Conservation (phyloP, 2,113 vertebrate species). For the Pseudolaguvia tuberculata region DNA sequence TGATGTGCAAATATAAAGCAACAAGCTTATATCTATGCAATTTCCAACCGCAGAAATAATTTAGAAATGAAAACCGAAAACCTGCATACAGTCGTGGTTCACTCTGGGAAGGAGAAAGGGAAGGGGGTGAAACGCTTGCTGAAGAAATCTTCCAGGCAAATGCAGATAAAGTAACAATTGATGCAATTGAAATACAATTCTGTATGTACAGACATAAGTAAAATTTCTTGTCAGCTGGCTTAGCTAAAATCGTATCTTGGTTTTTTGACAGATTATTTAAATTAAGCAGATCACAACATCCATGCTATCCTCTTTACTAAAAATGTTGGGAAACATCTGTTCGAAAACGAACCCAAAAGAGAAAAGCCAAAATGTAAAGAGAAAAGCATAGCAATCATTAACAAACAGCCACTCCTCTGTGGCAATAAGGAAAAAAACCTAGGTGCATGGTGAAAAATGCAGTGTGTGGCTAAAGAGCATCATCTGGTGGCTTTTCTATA, state of each 20-base stretch:
- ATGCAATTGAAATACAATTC: background rate
- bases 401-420: conserved; percentile 7
- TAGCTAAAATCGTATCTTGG: too few species aligned
- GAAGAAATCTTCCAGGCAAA: conserved; percentile 10
- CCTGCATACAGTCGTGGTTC: conserved; percentile 16
- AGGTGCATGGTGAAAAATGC: background rate
- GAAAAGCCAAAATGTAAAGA: conserved; percentile 1
- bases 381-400: conserved; percentile 19
- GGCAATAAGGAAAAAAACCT: conserved; percentile 8
- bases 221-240: background rate
- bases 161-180: background rate
- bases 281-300: background rate
- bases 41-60: conserved; percentile 68
- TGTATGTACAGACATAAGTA: background rate
- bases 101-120: background rate
- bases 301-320: background rate
- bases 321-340: background rate
- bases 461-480: conserved; percentile 61
- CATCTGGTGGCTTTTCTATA: conserved; percentile 65
- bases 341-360: conserved; percentile 1
- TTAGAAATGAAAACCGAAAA: conserved; percentile 61
- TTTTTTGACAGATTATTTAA: background rate
- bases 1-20: conserved; percentile 53
- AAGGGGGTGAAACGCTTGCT: conserved; percentile 15
- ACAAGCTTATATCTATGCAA: conserved; percentile 56